A percentile compares a stretch with the other conserved stretches of the same genome.
These are phyloP conservation scores for Dipodomys spectabilis DNA, from an alignment of 2,113 vertebrate species.

Conservation along the genomic window DNA sequence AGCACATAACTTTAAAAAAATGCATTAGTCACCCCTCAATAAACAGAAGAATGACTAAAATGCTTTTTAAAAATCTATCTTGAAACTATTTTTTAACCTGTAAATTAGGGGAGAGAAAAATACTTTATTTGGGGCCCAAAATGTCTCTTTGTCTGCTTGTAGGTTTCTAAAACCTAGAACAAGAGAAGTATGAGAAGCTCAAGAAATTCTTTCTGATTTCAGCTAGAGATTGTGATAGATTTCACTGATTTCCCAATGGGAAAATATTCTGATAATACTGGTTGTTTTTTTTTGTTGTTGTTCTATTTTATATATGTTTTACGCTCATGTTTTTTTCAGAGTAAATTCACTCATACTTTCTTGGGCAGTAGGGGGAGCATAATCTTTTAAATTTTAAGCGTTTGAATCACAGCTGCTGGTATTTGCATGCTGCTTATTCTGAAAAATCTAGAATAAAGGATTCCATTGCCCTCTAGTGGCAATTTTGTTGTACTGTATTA, in stretches of 20 bases:
- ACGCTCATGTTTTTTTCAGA: constrained; percentile 13
- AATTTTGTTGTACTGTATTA: background rate
- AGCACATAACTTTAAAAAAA: constrained; percentile 9
- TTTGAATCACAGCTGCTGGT: background rate
- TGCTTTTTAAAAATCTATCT: background rate
- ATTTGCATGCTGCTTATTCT: constrained; percentile 7
- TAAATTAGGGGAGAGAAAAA: background rate
- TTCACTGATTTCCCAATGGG: constrained; percentile 35
- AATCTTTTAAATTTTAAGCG: constrained; percentile 53
- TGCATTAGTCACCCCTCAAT: background rate
- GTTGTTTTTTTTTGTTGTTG: background rate
- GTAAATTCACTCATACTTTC: constrained; percentile 20
- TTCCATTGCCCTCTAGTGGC: constrained; percentile 73
- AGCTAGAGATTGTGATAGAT: constrained; percentile 27
- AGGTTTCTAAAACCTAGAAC: background rate
- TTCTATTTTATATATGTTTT: constrained; percentile 38
- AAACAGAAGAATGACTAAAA: background rate
- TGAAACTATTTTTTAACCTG: background rate
- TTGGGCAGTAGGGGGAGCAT: background rate
- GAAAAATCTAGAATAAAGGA: constrained; percentile 28
- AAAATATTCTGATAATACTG: constrained; percentile 10
- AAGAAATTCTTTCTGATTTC: constrained; percentile 52
- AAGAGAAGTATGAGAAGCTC: background rate
- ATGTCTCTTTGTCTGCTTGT: background rate
- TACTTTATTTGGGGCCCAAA: background rate